Evolutionary conservation across 2,797 vertebrate species (phyloP).

Genomic region (Eulemur albifrons): DNA sequence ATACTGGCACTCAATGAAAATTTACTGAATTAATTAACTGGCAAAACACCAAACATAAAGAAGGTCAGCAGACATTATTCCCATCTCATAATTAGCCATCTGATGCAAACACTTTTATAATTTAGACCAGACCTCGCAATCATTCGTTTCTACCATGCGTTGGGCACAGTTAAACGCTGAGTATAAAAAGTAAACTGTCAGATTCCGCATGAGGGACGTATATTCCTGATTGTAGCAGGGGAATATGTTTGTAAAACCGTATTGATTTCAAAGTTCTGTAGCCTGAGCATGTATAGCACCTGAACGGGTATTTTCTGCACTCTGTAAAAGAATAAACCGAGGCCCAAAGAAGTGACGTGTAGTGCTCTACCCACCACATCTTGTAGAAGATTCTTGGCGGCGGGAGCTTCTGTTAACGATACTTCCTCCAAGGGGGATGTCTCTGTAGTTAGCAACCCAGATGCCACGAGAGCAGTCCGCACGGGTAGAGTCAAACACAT

Average conservation of each 20-base stretch:
- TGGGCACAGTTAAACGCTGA: not conserved
- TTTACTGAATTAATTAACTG: not conserved
- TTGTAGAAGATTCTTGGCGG: not conserved
- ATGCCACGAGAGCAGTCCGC: no score
- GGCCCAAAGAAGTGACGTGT: not conserved
- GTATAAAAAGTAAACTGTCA: not conserved
- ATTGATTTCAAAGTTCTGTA: not conserved
- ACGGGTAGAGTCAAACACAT: not conserved
- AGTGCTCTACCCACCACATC: not conserved
- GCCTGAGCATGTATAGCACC: no score
- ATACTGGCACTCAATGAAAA: not conserved
- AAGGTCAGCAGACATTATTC: not conserved
- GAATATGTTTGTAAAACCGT: not conserved
- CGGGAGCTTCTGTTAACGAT: not conserved
- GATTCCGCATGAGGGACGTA: not conserved
- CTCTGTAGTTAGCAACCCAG: not conserved
- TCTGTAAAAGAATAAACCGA: not conserved
- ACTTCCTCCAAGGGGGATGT: not conserved
- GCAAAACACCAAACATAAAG: not conserved
- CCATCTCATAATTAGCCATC: not conserved
- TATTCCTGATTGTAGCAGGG: not conserved
- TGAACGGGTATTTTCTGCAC: not conserved
- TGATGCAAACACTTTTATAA: not conserved
- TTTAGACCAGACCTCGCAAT: not conserved
- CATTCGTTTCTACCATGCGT: not conserved